phyloP scores from a whole-genome alignment of 2,113 vertebrate species.

The Anhinga rufa region DNA sequence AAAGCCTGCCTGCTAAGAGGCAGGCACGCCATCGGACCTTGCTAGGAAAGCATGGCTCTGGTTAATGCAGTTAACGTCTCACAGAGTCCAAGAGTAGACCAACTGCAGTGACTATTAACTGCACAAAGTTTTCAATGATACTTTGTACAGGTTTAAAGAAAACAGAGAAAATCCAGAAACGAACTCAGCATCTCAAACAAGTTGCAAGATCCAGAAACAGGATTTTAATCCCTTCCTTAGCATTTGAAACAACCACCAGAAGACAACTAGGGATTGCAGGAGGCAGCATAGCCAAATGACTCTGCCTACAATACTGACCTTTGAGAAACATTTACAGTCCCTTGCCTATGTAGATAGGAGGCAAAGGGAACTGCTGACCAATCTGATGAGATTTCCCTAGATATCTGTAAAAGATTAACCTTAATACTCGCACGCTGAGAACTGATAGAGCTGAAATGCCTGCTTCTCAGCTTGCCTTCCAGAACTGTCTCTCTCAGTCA shows the following conservation, averaged over 20 bases:
- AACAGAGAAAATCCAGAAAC: background rate
- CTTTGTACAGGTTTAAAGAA: background rate
- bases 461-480: background rate
- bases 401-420: background rate
- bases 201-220: background rate
- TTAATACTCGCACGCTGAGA: background rate
- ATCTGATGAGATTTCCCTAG: background rate
- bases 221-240: background rate
- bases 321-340: background rate
- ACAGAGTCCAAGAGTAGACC: accelerated
- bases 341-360: accelerated
- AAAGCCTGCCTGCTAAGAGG: background rate
- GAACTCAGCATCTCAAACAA: background rate
- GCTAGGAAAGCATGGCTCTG: background rate
- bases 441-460: background rate
- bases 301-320: background rate
- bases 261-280: background rate
- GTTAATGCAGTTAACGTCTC: accelerated
- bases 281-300: background rate
- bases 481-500: background rate
- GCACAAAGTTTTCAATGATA: background rate
- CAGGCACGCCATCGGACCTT: accelerated
- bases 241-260: background rate
- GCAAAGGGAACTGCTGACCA: background rate
- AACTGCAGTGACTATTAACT: background rate